Evolutionary conservation across 2,797 vertebrate species (phyloP).

Genomic region (Falco concolor): DNA sequence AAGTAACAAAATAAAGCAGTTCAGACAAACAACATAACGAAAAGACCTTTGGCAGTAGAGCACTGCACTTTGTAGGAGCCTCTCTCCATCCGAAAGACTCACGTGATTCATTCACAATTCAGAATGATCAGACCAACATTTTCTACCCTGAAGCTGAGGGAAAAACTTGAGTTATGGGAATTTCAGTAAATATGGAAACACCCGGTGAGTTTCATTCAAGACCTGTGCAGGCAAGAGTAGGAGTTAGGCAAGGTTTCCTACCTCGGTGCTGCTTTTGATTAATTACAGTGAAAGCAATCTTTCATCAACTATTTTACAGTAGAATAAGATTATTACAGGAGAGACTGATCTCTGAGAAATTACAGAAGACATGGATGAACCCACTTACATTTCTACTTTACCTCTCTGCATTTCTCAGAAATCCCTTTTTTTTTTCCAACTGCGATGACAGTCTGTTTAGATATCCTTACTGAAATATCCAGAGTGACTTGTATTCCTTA

Average conservation of each 20-base stretch:
- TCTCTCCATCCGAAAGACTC: neutral
- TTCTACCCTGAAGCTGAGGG: neutral
- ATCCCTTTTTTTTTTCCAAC: neutral
- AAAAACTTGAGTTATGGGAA: constrained; percentile 3
- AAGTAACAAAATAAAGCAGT: neutral
- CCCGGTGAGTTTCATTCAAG: constrained; percentile 1
- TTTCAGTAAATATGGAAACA: constrained; percentile 20
- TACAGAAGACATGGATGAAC: neutral
- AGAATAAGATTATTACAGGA: neutral
- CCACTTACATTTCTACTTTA: neutral
- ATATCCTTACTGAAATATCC: neutral
- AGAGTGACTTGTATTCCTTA: neutral
- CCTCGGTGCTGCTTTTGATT: neutral
- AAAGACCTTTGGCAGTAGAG: neutral
- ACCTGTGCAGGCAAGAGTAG: neutral
- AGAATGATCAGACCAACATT: constrained; percentile 12
- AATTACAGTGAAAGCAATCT: neutral
- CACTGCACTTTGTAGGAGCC: neutral
- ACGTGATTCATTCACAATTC: constrained; percentile 37
- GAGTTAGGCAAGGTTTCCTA: constrained; percentile 4
- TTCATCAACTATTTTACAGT: neutral
- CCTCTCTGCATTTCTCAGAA: neutral
- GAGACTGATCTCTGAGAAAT: neutral
- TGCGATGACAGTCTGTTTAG: neutral
- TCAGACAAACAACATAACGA: neutral